Evolutionary conservation across 2,797 vertebrate species (phyloP).

Genomic region (Tauraco hartlaubi): DNA sequence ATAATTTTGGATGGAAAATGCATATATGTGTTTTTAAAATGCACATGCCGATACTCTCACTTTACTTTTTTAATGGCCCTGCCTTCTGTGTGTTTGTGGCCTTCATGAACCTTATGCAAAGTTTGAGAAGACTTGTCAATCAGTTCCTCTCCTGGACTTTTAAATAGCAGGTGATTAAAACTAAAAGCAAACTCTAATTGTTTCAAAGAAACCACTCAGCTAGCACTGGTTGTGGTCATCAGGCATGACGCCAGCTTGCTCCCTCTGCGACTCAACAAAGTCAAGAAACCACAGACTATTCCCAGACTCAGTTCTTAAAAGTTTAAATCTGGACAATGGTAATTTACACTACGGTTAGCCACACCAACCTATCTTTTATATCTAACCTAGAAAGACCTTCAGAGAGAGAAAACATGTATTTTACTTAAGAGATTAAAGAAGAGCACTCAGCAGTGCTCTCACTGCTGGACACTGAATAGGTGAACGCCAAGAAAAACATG

Average conservation of each 20-base stretch:
- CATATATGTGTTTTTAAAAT: background rate
- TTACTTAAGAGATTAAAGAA: background rate
- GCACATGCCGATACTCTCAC: background rate
- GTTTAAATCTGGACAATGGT: background rate
- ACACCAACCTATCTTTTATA: background rate
- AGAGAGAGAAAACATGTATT: background rate
- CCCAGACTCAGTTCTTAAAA: background rate
- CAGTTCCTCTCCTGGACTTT: background rate
- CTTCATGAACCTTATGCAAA: background rate
- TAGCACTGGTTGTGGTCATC: background rate
- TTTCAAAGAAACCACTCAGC: slow-evolving; percentile 4
- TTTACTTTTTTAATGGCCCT: background rate
- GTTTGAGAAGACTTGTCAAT: slow-evolving; percentile 28
- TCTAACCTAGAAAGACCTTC: background rate
- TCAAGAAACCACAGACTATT: background rate
- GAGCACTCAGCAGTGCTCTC: background rate
- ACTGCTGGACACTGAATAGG: background rate
- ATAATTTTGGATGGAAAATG: background rate
- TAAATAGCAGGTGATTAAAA: slow-evolving; percentile 41
- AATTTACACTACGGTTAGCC: background rate
- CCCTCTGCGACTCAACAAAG: background rate
- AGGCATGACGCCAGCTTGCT: background rate
- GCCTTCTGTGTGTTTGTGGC: background rate
- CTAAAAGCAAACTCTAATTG: slow-evolving; percentile 29
- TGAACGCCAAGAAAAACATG: background rate